Evolutionary conservation across 2,888 invertebrate species (phyloP).

Genomic region (Megaustenia siamemsis): DNA sequence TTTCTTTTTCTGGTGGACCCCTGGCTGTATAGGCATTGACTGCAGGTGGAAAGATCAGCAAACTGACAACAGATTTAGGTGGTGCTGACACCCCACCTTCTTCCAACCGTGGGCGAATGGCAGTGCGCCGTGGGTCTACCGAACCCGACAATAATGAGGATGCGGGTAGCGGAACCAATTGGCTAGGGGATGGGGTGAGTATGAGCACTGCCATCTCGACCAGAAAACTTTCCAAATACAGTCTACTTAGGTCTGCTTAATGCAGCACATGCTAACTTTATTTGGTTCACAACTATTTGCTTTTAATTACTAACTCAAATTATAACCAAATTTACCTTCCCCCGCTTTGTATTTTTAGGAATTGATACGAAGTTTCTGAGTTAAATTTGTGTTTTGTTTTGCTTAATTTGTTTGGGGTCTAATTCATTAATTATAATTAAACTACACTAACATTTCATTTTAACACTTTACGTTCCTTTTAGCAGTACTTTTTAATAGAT

Average conservation of each 20-base stretch:
- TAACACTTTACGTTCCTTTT: neutral
- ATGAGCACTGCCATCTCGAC: slow-evolving; percentile 59
- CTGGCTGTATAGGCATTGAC: slow-evolving; percentile 50
- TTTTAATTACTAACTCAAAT: neutral
- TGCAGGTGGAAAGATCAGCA: slow-evolving; percentile 52
- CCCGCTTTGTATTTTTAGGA: neutral
- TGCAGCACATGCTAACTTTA: neutral
- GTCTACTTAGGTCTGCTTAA: neutral
- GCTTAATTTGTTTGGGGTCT: too few species aligned
- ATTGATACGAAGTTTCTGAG: too few species aligned
- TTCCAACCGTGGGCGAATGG: slow-evolving; percentile 50
- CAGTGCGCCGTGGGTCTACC: slow-evolving; percentile 36
- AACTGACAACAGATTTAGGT: slow-evolving; percentile 51
- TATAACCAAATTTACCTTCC: neutral
- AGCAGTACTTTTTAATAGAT: neutral
- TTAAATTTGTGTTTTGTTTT: too few species aligned
- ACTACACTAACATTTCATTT: neutral
- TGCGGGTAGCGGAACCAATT: slow-evolving; percentile 83
- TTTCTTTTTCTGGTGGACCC: slow-evolving; percentile 47
- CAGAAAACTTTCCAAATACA: slow-evolving; percentile 52
- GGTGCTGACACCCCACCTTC: slow-evolving; percentile 48
- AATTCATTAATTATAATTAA: neutral
- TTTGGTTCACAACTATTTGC: neutral
- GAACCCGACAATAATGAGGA: slow-evolving; percentile 83
- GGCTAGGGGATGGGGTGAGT: slow-evolving; percentile 78